phyloP scores from a whole-genome alignment of 2,113 vertebrate genomes.

The Nanorana parkeri region DNA sequence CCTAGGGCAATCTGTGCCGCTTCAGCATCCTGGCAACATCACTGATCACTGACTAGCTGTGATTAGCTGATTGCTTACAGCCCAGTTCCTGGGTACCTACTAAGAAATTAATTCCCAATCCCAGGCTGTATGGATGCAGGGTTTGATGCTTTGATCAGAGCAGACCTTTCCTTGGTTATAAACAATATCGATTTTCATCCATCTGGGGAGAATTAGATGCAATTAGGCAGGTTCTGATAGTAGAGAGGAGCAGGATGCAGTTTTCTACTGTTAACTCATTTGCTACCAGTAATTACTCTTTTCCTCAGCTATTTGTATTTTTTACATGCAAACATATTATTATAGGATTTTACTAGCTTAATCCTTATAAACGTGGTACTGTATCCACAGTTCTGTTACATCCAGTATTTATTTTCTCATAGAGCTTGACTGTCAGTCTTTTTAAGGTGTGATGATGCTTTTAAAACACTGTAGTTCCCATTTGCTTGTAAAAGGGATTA shows the following conservation, averaged over 20 bases:
- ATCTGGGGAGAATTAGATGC: slow-evolving; percentile 40
- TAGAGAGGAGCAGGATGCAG: background rate
- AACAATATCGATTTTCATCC: background rate
- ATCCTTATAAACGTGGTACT: too few species aligned
- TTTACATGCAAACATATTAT: too few species aligned
- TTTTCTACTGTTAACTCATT: slow-evolving; percentile 59
- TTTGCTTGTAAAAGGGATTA: too few species aligned
- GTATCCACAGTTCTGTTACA: too few species aligned
- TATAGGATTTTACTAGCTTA: too few species aligned
- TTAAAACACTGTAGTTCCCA: too few species aligned
- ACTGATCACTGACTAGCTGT: slow-evolving; percentile 21
- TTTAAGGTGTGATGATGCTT: too few species aligned
- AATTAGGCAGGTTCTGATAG: slow-evolving; percentile 12
- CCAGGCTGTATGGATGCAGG: background rate
- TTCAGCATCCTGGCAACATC: slow-evolving; percentile 26
- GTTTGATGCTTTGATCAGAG: background rate
- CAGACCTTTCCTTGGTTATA: background rate
- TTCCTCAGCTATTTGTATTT: background rate
- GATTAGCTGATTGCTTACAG: slow-evolving; percentile 38
- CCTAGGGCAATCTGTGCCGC: slow-evolving; percentile 21
- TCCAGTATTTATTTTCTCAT: too few species aligned
- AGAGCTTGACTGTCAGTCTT: too few species aligned
- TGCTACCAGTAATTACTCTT: slow-evolving; percentile 40
- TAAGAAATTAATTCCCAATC: slow-evolving; percentile 51
- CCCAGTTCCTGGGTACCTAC: slow-evolving; percentile 34